Evolutionary conservation across 2,888 invertebrate genomes (phyloP).

Genomic region (Tenthredo scrophulariae): DNA sequence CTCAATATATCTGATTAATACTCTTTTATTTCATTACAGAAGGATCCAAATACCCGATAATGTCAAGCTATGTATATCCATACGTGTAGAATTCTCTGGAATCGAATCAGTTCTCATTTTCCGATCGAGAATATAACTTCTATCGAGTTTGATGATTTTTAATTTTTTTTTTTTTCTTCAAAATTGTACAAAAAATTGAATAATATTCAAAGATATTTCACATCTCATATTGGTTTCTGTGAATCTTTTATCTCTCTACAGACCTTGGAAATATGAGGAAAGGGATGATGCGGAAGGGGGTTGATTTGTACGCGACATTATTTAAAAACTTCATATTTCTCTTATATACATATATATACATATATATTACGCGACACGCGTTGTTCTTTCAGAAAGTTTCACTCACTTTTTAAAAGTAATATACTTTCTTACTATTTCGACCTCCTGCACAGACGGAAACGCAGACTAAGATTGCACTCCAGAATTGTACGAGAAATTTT

Average conservation of each 20-base stretch:
- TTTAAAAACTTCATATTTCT: slow-evolving; percentile 61
- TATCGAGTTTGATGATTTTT: background rate
- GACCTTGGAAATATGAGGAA: slow-evolving; percentile 13
- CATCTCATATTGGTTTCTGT: background rate
- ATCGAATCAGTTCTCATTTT: background rate
- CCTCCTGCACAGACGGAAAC: background rate
- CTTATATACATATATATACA: slow-evolving; percentile 29
- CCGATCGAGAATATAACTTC: background rate
- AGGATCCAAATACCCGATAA: background rate
- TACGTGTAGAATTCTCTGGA: background rate
- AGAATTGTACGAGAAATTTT: slow-evolving; percentile 65
- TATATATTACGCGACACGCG: background rate
- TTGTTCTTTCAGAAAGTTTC: slow-evolving; percentile 51
- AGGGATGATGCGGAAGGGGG: slow-evolving; percentile 45
- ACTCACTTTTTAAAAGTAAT: slow-evolving; percentile 54
- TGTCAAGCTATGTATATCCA: background rate
- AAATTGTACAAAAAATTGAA: background rate
- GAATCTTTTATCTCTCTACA: slow-evolving; percentile 23
- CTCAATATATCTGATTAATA: background rate
- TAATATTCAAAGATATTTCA: background rate
- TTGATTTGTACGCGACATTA: slow-evolving; percentile 59
- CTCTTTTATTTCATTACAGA: background rate
- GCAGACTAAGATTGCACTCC: slow-evolving; percentile 1
- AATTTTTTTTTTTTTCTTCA: background rate
- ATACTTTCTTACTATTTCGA: slow-evolving; percentile 19